Base-by-base conservation (phyloP, 2,113 vertebrate genomes). In the Trinectes maculatus region DNA sequence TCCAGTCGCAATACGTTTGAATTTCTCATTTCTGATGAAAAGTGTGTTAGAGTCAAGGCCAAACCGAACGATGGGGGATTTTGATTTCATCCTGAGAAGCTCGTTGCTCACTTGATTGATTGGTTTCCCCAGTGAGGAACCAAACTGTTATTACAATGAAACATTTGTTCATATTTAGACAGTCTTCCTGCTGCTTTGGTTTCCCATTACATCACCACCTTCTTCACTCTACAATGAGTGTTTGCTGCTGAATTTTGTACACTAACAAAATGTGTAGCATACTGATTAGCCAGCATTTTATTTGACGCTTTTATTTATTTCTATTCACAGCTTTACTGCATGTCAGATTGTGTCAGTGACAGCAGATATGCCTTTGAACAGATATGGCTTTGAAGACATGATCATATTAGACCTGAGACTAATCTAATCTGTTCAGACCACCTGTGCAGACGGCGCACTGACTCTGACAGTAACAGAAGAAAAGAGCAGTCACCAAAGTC, bases 121-220 rank as follows among this genome's bases (percentile, higher is more conserved):
- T 69, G 22, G 42, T 85, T 77, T 47, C 42, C 46, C 54, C 49
- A 39, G 49, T 13, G 40, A 73, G 57, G 31, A 44, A 37, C 42
- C 64, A 58, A 43, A 75, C 57, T 36, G 42, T 28, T 67, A 40
- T 36, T 71, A 21, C 56, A 73, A 85, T 85, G 44, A 83, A 74
- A 74, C 68, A 59, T 76, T 77, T 74, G 46, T 18, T 80, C 56
- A 80, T 85, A 63, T 82, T 79, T 77, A 26, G 40, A 79, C 53
- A 36, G 11, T 56, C 44, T 18, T 25, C 24, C 31, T n/a, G 28
- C 47, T 29, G 55, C 16, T 60, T 49, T 21, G 71, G 34, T 69
- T 85, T 80, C 31, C 15, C 53, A 56, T 79, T 34, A 5, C 13
- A 33, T 68, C 33, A 33, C 8, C 12, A 18, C 46, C 29, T 16